phyloP scores from a whole-genome alignment of 2,113 vertebrate species.

The Ornithorhynchus anatinus region DNA sequence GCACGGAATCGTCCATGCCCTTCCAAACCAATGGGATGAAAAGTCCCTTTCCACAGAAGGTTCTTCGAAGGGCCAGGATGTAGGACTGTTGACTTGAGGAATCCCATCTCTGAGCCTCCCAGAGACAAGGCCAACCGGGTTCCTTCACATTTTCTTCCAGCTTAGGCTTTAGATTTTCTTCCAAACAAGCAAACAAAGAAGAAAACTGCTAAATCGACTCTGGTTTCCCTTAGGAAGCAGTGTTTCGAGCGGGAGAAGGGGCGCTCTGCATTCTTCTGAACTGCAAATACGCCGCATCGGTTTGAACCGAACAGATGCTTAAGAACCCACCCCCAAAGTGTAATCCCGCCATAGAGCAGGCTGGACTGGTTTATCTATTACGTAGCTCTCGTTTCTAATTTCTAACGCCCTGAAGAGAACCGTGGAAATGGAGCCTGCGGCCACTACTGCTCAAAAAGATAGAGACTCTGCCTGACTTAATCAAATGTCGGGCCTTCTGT shows the following conservation, averaged over 20 bases:
- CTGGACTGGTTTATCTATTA: slow-evolving; percentile 29
- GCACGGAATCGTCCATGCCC: too few relatives aligned
- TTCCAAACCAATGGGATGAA: too few relatives aligned
- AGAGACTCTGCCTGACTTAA: slow-evolving; percentile 12
- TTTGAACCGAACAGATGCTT: slow-evolving; percentile 6
- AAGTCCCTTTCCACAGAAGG: too few relatives aligned
- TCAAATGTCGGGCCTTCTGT: slow-evolving; percentile 37
- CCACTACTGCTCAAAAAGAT: slow-evolving; percentile 17
- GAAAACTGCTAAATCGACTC: neutral
- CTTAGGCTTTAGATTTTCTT: neutral
- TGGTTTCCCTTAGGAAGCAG: neutral
- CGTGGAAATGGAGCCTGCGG: slow-evolving; percentile 20
- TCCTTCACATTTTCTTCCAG: too few relatives aligned
- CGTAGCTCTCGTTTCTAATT: slow-evolving; percentile 19
- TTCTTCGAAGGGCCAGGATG: too few relatives aligned
- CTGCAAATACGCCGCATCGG: slow-evolving; percentile 10
- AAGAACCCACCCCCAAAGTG: neutral
- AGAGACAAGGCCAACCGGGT: too few relatives aligned
- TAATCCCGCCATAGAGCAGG: slow-evolving; percentile 19
- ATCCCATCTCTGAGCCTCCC: too few relatives aligned
- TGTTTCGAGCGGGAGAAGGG: neutral
- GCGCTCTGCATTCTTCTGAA: neutral
- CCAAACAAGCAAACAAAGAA: neutral
- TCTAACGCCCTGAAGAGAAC: neutral
- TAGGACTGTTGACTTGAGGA: too few relatives aligned